Base-by-base conservation (phyloP, 2,888 invertebrate species). In the Imbricaverruca yamaguchii region DNA sequence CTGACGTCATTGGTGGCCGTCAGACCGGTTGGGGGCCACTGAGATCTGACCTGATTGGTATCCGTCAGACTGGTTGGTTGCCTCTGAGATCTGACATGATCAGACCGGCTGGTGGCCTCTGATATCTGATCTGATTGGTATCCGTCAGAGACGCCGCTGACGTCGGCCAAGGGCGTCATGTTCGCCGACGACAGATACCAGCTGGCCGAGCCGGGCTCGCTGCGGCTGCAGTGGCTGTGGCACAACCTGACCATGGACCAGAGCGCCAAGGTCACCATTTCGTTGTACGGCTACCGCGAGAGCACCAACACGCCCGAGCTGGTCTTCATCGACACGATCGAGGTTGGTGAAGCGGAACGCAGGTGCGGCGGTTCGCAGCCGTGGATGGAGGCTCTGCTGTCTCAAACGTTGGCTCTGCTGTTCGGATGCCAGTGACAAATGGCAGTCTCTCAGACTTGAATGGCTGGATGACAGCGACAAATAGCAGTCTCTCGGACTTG, bases 231-330 rank as follows among this genome's bases (percentile, higher is more conserved):
- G 25, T 97, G 96, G 96, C 92, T 93, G 85, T 91, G 91, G 59
- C 91, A 91, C 86, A 96, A 96, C 88, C 92, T 97, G 86, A 95
- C 96, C 0, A 91, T 91, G 65, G 94, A 94, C 86, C 88, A 90
- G 65, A 92, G 92, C 85, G 92, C 94, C 0, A 91, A 91, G 80
- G 91, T 96, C 0, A 91, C 92, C 84, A 93, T 97, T 84, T 93
- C 94, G 0, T 87, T 97, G 21, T 97, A 94, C 93, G 96, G 96
- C 0, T 96, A 96, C 88, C 91, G 93, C 80, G 96, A 96, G 87
- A 91, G 92, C 0, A 93, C 93, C 0, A 94, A 94, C 82, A 85
- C 89, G 80, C 96, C 96, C 0, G 92, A 95, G 85, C 88, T 96
- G 79, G 90, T 94, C 83, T 95, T 90, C 86, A 95, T 96, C 82